Evolutionary conservation across 2,113 vertebrate species (phyloP).

Genomic region (Junco hyemalis): DNA sequence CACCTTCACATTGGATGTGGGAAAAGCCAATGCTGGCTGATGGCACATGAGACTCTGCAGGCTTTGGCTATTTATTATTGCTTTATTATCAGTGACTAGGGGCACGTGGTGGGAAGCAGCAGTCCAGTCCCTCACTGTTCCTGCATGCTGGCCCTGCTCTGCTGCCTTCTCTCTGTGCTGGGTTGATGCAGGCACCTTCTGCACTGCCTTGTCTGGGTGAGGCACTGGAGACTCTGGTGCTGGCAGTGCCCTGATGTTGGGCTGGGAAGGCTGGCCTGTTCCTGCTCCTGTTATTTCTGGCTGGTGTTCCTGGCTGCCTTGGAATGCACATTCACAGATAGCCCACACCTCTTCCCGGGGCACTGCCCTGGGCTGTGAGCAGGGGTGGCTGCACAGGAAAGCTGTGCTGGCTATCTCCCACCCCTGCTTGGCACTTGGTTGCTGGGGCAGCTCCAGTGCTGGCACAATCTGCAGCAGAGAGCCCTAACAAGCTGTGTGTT

Average conservation of each 20-base stretch:
- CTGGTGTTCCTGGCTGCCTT: background rate
- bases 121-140: background rate
- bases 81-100: background rate
- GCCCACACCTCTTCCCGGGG: background rate
- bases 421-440: background rate
- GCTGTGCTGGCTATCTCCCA: rapidly evolving
- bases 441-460: background rate
- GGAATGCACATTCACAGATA: background rate
- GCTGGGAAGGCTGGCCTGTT: background rate
- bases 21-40: background rate
- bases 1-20: background rate
- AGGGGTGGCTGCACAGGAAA: background rate
- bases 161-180: background rate
- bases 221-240: background rate
- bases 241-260: background rate
- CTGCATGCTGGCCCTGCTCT: background rate
- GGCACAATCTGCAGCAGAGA: rapidly evolving
- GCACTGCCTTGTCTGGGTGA: background rate
- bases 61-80: background rate
- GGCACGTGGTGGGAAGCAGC: background rate
- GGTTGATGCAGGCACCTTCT: background rate
- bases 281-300: background rate
- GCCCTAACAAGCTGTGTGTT: rapidly evolving
- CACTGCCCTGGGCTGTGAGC: rapidly evolving
- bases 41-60: background rate